Conservation (phyloP, 1,140 invertebrate genomes). For the Nasonia vitripennis region DNA sequence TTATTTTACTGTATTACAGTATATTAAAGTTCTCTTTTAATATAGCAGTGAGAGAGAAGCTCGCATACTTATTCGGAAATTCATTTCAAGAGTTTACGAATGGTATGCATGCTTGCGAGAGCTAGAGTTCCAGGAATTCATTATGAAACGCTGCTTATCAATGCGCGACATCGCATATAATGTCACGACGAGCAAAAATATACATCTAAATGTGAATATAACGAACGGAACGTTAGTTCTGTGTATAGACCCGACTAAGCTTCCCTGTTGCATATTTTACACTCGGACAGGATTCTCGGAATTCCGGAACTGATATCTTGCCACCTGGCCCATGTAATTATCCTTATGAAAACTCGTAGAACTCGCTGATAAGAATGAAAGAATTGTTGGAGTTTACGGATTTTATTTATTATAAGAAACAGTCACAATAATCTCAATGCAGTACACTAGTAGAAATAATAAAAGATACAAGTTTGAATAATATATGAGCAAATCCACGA, state of each 20-base stretch:
- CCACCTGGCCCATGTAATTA: constrained; percentile 3
- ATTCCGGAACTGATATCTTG: constrained; percentile 20
- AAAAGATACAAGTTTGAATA: too few species aligned
- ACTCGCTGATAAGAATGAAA: too few species aligned
- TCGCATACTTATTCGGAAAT: too few species aligned
- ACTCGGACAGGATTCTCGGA: not conserved
- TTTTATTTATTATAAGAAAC: too few species aligned
- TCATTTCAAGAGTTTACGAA: not conserved
- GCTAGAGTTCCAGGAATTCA: not conserved
- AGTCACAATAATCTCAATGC: too few species aligned
- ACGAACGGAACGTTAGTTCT: not conserved
- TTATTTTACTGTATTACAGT: too few species aligned
- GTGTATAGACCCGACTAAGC: not conserved
- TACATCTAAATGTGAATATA: constrained; percentile 8
- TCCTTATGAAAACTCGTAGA: not conserved
- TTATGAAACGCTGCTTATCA: not conserved
- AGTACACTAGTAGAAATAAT: too few species aligned
- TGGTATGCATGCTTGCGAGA: not conserved
- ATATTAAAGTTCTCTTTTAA: too few species aligned
- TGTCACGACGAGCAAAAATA: not conserved
- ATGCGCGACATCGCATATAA: not conserved
- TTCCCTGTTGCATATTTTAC: constrained; percentile 25
- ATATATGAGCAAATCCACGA: too few species aligned
- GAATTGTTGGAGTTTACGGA: too few species aligned
- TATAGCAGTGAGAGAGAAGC: too few species aligned